Percentiles rank a stretch among this genome's conserved stretches.
Conservation (phyloP, 2,113 vertebrate species). For the Myocastor coypus region DNA sequence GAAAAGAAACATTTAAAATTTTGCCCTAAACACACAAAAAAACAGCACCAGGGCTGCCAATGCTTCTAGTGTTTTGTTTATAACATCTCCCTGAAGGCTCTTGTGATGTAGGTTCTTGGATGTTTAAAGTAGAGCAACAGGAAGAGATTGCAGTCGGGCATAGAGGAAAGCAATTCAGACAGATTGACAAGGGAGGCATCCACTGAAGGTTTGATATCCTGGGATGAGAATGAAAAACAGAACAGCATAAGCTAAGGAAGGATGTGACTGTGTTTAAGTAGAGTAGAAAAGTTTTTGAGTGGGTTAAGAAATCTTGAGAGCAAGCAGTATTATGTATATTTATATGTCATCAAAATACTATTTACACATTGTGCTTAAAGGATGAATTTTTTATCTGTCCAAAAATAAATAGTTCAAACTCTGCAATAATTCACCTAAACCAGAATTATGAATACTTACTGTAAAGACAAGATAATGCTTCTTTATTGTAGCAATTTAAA, state of each 20-base stretch:
- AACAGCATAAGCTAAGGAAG: neutral
- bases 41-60: neutral
- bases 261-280: neutral
- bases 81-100: neutral
- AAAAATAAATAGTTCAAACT: conserved; percentile 50
- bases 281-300: neutral
- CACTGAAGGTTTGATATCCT: neutral
- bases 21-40: neutral
- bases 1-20: conserved; percentile 40
- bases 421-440: neutral
- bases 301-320: conserved; percentile 5
- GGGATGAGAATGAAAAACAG: conserved; percentile 38
- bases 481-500: conserved; percentile 58
- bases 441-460: conserved; percentile 47
- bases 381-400: neutral
- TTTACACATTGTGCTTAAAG: conserved; percentile 25
- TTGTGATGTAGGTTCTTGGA: conserved; percentile 46
- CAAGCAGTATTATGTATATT: neutral
- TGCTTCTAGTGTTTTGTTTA: conserved; percentile 20
- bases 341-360: neutral
- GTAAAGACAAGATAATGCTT: conserved; percentile 57
- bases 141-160: neutral
- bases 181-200: conserved; percentile 2
- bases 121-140: conserved; percentile 30
- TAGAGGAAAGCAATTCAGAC: neutral